Conservation (phyloP, 2,797 vertebrate genomes). For the Denticeps clupeoides region DNA sequence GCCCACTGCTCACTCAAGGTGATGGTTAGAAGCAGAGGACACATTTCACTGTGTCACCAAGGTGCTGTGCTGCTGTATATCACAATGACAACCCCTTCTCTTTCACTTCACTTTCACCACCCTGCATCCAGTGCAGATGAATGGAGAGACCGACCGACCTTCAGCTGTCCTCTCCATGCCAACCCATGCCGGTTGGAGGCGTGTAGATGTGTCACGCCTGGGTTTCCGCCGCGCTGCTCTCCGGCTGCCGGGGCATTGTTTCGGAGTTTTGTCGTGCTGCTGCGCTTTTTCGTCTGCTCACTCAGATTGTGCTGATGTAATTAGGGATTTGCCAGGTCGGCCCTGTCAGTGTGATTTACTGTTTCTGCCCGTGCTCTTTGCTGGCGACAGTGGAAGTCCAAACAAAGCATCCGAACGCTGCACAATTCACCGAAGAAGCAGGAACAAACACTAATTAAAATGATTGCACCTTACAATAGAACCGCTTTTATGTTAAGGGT, state of each 20-base stretch:
- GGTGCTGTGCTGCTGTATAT: too few relatives aligned
- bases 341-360: slow-evolving; percentile 38
- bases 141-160: too few relatives aligned
- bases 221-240: neutral
- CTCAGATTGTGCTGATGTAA: slow-evolving; percentile 31
- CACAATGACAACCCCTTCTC: too few relatives aligned
- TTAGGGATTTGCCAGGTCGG: slow-evolving; percentile 29
- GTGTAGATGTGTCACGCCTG: neutral
- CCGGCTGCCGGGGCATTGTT: slow-evolving; percentile 12
- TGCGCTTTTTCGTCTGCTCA: slow-evolving; percentile 18
- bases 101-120: too few relatives aligned
- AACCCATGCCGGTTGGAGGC: neutral
- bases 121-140: too few relatives aligned
- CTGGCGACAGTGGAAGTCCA: slow-evolving; percentile 23
- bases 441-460: neutral
- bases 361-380: slow-evolving; percentile 15
- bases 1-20: too few relatives aligned
- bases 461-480: slow-evolving; percentile 2
- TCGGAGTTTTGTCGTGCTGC: slow-evolving; percentile 18
- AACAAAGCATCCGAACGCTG: slow-evolving; percentile 15
- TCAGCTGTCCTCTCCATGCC: too few relatives aligned
- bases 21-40: too few relatives aligned
- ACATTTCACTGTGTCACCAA: too few relatives aligned
- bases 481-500: neutral
- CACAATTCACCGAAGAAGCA: slow-evolving; percentile 13